Evolutionary conservation across 1,140 invertebrate genomes (phyloP).

Genomic region (Zelostemma sp.): DNA sequence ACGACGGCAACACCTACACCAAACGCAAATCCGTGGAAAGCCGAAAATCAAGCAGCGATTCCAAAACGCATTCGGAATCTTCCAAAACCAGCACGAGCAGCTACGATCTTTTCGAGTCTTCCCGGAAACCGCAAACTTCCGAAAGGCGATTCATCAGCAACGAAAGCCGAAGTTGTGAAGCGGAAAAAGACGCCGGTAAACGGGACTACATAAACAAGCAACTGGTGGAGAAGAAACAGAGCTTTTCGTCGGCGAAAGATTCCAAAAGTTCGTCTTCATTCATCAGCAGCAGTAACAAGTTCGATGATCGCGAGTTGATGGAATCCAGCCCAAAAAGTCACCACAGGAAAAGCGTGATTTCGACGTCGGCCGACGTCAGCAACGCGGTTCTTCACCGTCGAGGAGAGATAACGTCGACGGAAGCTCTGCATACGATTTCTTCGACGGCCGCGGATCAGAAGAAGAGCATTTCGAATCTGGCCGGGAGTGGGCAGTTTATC

Average conservation of each 20-base stretch:
- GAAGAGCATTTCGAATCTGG: conserved; percentile 83
- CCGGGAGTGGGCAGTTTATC: conserved; percentile 78
- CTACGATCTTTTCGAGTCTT: neutral
- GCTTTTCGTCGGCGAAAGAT: no score
- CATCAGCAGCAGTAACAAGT: conserved; percentile 40
- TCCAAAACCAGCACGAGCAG: conserved; percentile 47
- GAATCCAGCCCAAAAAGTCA: conserved; percentile 65
- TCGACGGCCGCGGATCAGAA: conserved; percentile 82
- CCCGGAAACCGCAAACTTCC: neutral
- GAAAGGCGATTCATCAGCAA: conserved; percentile 16
- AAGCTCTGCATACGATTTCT: conserved; percentile 78
- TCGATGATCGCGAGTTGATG: conserved; percentile 21
- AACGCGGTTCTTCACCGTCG: conserved; percentile 85
- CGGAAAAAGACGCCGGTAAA: conserved; percentile 34
- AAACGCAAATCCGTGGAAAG: conserved; percentile 60
- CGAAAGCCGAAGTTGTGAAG: conserved; percentile 35
- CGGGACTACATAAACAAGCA: conserved; percentile 60
- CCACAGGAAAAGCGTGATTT: conserved; percentile 80
- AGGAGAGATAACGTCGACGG: conserved; percentile 72
- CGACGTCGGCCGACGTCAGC: conserved; percentile 76
- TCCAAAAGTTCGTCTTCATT: no score
- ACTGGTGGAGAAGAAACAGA: conserved; percentile 51
- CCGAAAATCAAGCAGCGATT: conserved; percentile 31
- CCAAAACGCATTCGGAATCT: conserved; percentile 13
- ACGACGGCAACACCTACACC: conserved; percentile 74